A percentile compares a stretch with the other conserved stretches of the same genome.
Evolutionary conservation across 2,888 invertebrate genomes (phyloP).

Genomic region (Yponomeuta cagnagella): DNA sequence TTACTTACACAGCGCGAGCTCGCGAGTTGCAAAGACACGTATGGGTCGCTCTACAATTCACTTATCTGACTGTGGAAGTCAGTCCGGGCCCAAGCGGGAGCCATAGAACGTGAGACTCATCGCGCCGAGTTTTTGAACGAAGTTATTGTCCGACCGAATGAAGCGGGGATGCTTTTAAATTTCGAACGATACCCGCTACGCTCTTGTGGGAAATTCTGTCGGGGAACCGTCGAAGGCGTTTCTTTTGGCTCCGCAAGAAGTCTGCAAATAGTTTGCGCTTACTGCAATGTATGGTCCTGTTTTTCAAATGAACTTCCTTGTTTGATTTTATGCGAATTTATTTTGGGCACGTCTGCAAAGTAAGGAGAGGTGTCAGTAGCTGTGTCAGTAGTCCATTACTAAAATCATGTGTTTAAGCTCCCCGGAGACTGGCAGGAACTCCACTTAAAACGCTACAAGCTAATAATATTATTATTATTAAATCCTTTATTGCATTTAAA

Average conservation of each 20-base stretch:
- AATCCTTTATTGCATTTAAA: no score
- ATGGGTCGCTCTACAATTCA: constrained; percentile 49
- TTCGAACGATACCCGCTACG: constrained; percentile 16
- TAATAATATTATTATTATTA: no score
- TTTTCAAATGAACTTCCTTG: not conserved
- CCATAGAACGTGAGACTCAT: constrained; percentile 41
- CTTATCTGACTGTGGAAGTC: constrained; percentile 36
- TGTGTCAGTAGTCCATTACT: no score
- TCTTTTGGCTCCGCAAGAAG: not conserved
- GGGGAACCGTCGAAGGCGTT: not conserved
- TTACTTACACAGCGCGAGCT: constrained; percentile 11
- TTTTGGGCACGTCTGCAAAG: no score
- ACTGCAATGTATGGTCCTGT: not conserved
- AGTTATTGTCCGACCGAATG: constrained; percentile 30
- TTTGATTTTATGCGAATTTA: not conserved
- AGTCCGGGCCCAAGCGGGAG: constrained; percentile 34
- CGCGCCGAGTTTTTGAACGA: constrained; percentile 36
- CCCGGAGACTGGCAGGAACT: no score
- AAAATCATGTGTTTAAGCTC: no score
- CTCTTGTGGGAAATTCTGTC: constrained; percentile 7
- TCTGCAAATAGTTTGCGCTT: not conserved
- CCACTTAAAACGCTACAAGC: no score
- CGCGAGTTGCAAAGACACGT: constrained; percentile 29
- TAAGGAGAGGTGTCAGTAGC: no score
- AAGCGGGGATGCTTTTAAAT: constrained; percentile 23